These are phyloP conservation scores for Scelioninae gen. 2 DNA, from an alignment of 2,888 invertebrate genomes.

Conservation along the genomic window DNA sequence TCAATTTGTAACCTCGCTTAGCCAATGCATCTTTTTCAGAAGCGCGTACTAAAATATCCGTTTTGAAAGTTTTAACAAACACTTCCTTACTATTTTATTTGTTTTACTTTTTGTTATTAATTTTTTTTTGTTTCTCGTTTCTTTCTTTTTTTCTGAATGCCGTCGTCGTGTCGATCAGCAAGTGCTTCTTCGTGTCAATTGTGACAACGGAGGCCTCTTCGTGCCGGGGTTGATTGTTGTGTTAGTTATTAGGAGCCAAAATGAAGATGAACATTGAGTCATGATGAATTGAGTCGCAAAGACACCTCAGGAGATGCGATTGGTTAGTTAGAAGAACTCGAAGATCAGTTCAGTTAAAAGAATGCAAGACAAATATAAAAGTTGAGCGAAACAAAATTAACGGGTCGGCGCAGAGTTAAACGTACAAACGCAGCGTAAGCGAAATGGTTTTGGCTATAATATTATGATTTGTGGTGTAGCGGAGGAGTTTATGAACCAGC, in stretches of 20 bases:
- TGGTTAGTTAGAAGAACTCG: conserved; percentile 35
- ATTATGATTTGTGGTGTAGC: conserved; percentile 78
- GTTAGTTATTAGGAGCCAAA: conserved; percentile 10
- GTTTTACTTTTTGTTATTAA: neutral
- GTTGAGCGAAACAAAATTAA: neutral
- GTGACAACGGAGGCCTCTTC: conserved; percentile 1
- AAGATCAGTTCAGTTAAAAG: conserved; percentile 5
- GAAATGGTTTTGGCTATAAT: neutral
- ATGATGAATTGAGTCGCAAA: conserved; percentile 17
- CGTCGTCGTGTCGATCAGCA: conserved; percentile 56
- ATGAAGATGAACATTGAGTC: conserved; percentile 22
- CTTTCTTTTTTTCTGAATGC: conserved; percentile 44
- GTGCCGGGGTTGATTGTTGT: conserved; percentile 14
- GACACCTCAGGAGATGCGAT: conserved; percentile 74
- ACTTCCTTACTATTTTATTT: neutral
- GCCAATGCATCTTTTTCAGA: conserved; percentile 30
- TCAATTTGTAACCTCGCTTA: conserved; percentile 37
- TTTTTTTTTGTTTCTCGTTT: too few relatives aligned
- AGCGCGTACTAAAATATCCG: too few relatives aligned
- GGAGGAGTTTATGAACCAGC: conserved; percentile 95
- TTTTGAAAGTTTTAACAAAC: too few relatives aligned
- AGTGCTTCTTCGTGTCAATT: conserved; percentile 50
- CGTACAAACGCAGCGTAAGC: neutral
- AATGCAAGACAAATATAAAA: conserved; percentile 4
- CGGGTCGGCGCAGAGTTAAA: neutral